Base-by-base conservation (phyloP, 2,113 vertebrate species). In the Xiphophorus hellerii region DNA sequence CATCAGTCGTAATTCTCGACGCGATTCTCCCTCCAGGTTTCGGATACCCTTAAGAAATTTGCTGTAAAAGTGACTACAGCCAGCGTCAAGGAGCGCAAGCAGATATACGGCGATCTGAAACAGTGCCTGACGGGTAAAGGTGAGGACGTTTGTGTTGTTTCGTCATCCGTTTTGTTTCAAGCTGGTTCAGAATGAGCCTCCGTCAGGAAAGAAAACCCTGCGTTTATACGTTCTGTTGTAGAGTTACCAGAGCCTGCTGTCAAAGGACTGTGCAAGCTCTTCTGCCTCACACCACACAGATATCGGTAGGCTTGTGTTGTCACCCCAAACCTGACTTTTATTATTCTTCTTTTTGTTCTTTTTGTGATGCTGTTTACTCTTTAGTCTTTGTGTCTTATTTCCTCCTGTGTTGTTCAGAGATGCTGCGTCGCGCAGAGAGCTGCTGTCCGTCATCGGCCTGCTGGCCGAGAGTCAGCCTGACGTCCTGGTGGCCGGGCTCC, bases 251-350 rank as follows among this genome's bases (percentile, higher is more conserved):
- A 99, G 87, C 95, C 94, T 48, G 96, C 95, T 25, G 94, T 99
- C 76, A 99, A 97, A 93, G 97, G 97, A 58, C 93, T 99, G 44
- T 99, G 97, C 93, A 99, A 96, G 76, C 95, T 99, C 63, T 98
- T 99, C 94, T 99, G 97, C 92, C 93, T 99, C 81, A 98, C 97
- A 8, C 93, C 97, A 78, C 96, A 99, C 92, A 96, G 98, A 88
- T 99, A 99, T 88, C 94, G 96, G 97, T 97, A 90, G 90, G 86
- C 92, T 12, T n/a, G 64, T 42, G 1, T 29, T 1, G 5, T 42
- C 12, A 58, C 3, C 27, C 25, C 31, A 17, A 58, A 39, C 35
- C 10, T 37, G 2, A 37, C 10, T 37, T 37, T 42, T 30, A 17
- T 5, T 22, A 2, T 6, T n/a, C 2, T 25, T 58, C 5, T 42